Evolutionary conservation across 2,113 vertebrate genomes (phyloP).

Genomic region (Neopipo cinnamomea): DNA sequence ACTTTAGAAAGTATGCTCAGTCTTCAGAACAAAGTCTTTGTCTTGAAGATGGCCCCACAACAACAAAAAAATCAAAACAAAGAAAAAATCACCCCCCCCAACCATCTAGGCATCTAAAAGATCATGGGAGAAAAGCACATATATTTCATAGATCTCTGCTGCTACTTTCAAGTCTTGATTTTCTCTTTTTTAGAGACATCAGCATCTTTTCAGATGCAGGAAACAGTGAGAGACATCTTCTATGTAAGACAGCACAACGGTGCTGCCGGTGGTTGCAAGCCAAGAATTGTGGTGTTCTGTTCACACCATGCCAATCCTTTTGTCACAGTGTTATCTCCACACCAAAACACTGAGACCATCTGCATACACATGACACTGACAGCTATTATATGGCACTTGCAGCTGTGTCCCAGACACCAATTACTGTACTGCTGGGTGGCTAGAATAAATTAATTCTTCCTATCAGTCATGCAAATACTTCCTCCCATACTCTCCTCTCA

Average conservation of each 20-base stretch:
- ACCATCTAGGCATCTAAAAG: not conserved
- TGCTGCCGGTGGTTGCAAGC: not conserved
- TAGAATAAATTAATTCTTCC: not conserved
- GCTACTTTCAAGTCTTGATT: not conserved
- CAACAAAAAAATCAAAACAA: not conserved
- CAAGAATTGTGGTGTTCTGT: not conserved
- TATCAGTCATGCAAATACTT: not conserved
- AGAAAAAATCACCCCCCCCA: accelerated
- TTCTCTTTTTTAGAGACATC: not conserved
- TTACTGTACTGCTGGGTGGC: not conserved
- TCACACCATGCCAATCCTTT: conserved; percentile 31
- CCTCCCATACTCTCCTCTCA: not conserved
- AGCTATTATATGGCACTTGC: conserved; percentile 35
- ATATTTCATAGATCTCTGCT: not conserved
- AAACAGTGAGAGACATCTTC: not conserved
- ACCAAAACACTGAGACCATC: conserved; percentile 43
- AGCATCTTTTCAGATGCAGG: not conserved
- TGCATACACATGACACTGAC: conserved; percentile 36
- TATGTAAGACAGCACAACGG: not conserved
- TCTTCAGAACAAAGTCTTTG: not conserved
- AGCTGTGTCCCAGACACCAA: conserved; percentile 25
- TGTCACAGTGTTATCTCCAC: conserved; percentile 40
- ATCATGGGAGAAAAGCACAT: not conserved
- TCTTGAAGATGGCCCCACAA: not conserved
- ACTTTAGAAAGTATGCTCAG: not conserved